A percentile compares a stretch with the other conserved stretches of the same genome.
These are phyloP conservation scores for Alosa alosa DNA, from an alignment of 2,113 vertebrate species.

Conservation along the genomic window DNA sequence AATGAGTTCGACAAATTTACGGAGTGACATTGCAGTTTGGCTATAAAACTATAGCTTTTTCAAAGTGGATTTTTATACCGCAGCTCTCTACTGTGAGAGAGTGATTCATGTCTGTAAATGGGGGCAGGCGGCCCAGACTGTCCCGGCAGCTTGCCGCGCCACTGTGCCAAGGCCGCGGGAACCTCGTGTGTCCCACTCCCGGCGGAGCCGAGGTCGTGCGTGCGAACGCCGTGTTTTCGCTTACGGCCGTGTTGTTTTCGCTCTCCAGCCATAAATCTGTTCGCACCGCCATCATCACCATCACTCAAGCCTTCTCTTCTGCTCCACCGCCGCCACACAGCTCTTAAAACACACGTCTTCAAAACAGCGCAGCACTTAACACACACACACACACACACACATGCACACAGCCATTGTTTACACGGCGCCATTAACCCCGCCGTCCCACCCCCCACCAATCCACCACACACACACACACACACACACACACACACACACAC, in stretches of 20 bases:
- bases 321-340: background rate
- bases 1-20: background rate
- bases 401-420: background rate
- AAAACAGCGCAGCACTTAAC: slow-evolving; percentile 15
- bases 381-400: slow-evolving; percentile 20
- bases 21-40: background rate
- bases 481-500: background rate
- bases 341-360: background rate
- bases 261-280: background rate
- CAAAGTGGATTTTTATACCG: background rate
- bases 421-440: background rate
- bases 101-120: background rate
- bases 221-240: background rate
- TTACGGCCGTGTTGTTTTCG: background rate
- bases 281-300: background rate
- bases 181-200: background rate
- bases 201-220: background rate
- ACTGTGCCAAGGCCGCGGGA: background rate
- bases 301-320: background rate
- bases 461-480: background rate
- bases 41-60: background rate
- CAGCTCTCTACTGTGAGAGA: background rate
- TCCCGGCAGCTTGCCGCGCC: background rate
- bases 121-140: background rate
- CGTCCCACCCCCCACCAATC: too few relatives aligned